A percentile compares a stretch with the other conserved stretches of the same genome.
Evolutionary conservation across 2,888 invertebrate genomes (phyloP).

Genomic region (Rhimphoctona megacephalus): DNA sequence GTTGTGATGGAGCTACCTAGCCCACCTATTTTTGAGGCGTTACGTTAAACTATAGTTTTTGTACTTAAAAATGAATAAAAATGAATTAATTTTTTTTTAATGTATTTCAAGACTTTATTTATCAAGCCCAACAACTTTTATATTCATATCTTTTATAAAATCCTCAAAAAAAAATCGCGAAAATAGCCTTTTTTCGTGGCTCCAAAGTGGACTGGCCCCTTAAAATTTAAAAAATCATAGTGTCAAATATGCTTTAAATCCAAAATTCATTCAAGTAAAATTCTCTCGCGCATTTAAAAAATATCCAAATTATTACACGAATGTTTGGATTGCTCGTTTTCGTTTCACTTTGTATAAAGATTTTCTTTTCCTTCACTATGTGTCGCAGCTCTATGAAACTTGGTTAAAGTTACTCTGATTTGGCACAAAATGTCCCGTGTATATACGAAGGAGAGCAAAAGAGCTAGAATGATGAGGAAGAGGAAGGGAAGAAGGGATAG

Average conservation of each 20-base stretch:
- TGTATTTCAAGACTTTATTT: too few relatives aligned
- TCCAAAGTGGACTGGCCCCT: too few relatives aligned
- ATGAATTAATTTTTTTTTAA: too few relatives aligned
- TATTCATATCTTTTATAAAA: too few relatives aligned
- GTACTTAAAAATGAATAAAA: too few relatives aligned
- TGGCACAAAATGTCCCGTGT: neutral
- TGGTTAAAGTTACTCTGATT: neutral
- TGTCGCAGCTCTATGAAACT: neutral
- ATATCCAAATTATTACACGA: neutral
- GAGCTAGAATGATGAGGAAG: slow-evolving; percentile 7
- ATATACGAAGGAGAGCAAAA: neutral
- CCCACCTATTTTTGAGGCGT: too few relatives aligned
- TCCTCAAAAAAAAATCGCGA: too few relatives aligned
- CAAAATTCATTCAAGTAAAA: neutral
- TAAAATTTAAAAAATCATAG: neutral
- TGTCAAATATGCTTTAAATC: neutral
- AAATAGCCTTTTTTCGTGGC: too few relatives aligned
- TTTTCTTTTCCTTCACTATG: neutral
- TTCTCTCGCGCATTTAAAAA: neutral
- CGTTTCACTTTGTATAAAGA: neutral
- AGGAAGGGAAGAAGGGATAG: slow-evolving; percentile 57
- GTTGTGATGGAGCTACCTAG: too few relatives aligned
- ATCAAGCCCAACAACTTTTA: too few relatives aligned
- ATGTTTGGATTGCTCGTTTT: neutral
- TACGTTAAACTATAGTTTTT: too few relatives aligned